These are phyloP conservation scores for Pseudolycoriella hygida DNA, from an alignment of 2,888 invertebrate genomes.

Conservation along the genomic window DNA sequence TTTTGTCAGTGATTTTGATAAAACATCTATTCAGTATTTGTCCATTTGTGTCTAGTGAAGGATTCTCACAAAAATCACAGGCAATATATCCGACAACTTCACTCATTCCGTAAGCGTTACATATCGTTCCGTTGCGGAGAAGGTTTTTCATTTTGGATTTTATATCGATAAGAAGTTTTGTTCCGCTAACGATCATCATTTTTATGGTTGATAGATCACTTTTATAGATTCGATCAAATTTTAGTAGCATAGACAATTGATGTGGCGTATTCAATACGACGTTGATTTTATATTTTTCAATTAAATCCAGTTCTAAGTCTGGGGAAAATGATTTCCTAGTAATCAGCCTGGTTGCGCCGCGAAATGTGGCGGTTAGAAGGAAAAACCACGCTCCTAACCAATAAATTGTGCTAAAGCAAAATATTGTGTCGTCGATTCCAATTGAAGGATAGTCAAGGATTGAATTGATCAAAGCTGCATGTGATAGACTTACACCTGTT, in stretches of 20 bases:
- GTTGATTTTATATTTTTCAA: conserved; percentile 5
- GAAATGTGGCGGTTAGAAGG: conserved; percentile 20
- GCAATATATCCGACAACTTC: too few species aligned
- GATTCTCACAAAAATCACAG: too few species aligned
- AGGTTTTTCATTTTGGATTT: neutral
- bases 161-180: neutral
- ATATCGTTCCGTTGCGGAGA: too few species aligned
- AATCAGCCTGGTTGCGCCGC: conserved; percentile 20
- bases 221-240: neutral
- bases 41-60: too few species aligned
- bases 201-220: neutral
- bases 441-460: neutral
- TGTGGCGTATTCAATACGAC: neutral
- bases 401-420: conserved; percentile 21
- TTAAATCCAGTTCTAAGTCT: neutral
- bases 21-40: too few species aligned
- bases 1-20: conserved; percentile 17
- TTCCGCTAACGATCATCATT: neutral
- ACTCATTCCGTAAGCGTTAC: too few species aligned
- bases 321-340: conserved; percentile 10
- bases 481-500: conserved; percentile 19
- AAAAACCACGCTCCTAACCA: conserved; percentile 17
- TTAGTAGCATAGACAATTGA: too few species aligned
- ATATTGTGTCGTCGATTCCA: conserved; percentile 11
- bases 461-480: conserved; percentile 9